Conservation (phyloP, 2,888 invertebrate genomes). For the Eumerus sabulonum region DNA sequence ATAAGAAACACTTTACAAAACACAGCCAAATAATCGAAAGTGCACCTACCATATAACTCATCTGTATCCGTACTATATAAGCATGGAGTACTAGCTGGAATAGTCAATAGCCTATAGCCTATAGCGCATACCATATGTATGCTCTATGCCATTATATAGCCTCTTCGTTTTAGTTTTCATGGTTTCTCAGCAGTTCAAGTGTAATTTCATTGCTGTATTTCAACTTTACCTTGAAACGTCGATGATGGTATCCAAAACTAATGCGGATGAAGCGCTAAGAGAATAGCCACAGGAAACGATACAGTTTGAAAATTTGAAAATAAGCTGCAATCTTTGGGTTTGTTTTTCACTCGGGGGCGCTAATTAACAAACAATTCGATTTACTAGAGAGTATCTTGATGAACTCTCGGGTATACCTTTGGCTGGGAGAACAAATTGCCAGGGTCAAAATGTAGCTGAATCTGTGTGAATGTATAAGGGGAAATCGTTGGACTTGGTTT, state of each 20-base stretch:
- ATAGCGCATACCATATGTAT: constrained; percentile 25
- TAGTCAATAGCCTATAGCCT: no score
- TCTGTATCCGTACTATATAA: constrained; percentile 26
- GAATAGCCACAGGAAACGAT: constrained; percentile 28
- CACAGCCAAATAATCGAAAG: no score
- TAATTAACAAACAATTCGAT: constrained; percentile 29
- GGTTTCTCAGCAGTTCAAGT: constrained; percentile 6
- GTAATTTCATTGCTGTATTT: constrained; percentile 24
- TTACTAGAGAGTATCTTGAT: constrained; percentile 4
- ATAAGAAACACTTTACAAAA: no score
- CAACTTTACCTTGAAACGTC: constrained; percentile 17
- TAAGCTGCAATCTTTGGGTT: constrained; percentile 18
- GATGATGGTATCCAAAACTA: neutral
- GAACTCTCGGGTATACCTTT: neutral
- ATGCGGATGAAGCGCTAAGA: constrained; percentile 24
- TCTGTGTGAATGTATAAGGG: no score
- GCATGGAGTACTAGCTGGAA: no score
- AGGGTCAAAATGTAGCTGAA: constrained; percentile 10
- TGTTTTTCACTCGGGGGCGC: constrained; percentile 15
- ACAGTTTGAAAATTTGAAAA: constrained; percentile 30
- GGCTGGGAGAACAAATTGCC: constrained; percentile 13
- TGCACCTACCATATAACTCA: constrained; percentile 18
- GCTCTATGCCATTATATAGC: neutral
- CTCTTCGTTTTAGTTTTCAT: constrained; percentile 14
- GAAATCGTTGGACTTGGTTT: no score